Base-by-base conservation (phyloP, 2,888 invertebrate genomes). In the Stenchaetothrips biformis region DNA sequence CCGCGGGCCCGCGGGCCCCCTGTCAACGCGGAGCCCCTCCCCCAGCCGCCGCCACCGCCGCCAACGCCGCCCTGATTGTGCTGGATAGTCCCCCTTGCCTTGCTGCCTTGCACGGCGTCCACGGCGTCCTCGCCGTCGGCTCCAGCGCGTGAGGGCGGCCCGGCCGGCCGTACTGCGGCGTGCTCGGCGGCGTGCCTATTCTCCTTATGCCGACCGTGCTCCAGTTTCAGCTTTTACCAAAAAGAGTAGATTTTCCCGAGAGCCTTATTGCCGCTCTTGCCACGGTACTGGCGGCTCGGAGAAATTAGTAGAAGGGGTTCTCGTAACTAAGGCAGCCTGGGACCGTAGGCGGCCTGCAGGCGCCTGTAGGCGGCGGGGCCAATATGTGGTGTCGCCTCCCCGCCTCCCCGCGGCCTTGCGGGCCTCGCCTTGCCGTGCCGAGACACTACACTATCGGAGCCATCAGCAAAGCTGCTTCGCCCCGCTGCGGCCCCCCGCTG, bases 391-490 rank as follows among this genome's bases (percentile, higher is more conserved):
- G 67, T 18, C 67, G 9, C n/a, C n/a, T 18, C 67, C 7, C 67
- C n/a, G n/a, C 67, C 21, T 21, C 62, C 53, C 53, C 16, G 37
- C 37, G 37, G 37, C 37, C 37, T 37, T 37, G 37, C 37, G 37
- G 37, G 37, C 37, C 37, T 37, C 37, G 37, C 37, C 37, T 37
- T 53, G 62, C 62, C n/a, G 62, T 8, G 62, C 8, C 62, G n/a
- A 16, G 67, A 21, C 67, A 21, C 67, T n/a, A 67, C 67, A 67
- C 67, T 67, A 67, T 67, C 67, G 67, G 67, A 21, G 67, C 67
- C 67, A 67, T 67, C 67, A n/a, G 67, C 21, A 16, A 53, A 37
- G 37, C 37, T 37, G 37, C 37, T 37, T 37, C 37, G 37, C 37
- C 37, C 37, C 37, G 37, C 37, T 37, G 37, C 37, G 37, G 53